Evolutionary conservation across 2,888 invertebrate genomes (phyloP).

Genomic region (Silvanus unidentatus): DNA sequence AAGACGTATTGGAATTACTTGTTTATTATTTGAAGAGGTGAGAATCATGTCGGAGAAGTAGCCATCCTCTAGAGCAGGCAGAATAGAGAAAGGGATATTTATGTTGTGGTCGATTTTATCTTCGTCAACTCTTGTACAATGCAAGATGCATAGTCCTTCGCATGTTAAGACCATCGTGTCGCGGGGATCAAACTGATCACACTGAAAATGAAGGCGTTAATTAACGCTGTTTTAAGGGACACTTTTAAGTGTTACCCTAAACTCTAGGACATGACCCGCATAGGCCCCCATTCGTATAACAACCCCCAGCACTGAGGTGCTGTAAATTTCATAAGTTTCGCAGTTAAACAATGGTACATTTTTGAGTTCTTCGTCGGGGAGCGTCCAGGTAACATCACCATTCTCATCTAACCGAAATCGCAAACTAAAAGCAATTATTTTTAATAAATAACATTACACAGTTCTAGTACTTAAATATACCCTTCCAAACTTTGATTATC

Average conservation of each 20-base stretch:
- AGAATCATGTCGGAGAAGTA: conserved; percentile 58
- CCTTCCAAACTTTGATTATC: conserved; percentile 50
- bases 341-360: conserved; percentile 57
- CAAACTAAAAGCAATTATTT: conserved; percentile 31
- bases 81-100: conserved; percentile 56
- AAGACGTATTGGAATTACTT: too few species aligned
- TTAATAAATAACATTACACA: not conserved
- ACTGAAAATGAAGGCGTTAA: too few species aligned
- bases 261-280: conserved; percentile 61
- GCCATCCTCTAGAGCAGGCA: conserved; percentile 59
- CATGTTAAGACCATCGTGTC: conserved; percentile 54
- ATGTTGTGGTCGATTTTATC: conserved; percentile 44
- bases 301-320: conserved; percentile 30
- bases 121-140: conserved; percentile 54
- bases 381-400: conserved; percentile 60
- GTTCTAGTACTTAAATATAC: conserved; percentile 27
- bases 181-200: conserved; percentile 44
- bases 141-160: conserved; percentile 57
- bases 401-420: conserved; percentile 54
- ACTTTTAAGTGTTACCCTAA: conserved; percentile 49
- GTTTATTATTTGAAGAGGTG: conserved; percentile 49
- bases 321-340: conserved; percentile 60
- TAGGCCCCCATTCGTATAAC: conserved; percentile 56
- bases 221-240: not conserved
- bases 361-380: conserved; percentile 51